phyloP scores from a whole-genome alignment of 2,888 invertebrate genomes.

The Smittia aterrima region DNA sequence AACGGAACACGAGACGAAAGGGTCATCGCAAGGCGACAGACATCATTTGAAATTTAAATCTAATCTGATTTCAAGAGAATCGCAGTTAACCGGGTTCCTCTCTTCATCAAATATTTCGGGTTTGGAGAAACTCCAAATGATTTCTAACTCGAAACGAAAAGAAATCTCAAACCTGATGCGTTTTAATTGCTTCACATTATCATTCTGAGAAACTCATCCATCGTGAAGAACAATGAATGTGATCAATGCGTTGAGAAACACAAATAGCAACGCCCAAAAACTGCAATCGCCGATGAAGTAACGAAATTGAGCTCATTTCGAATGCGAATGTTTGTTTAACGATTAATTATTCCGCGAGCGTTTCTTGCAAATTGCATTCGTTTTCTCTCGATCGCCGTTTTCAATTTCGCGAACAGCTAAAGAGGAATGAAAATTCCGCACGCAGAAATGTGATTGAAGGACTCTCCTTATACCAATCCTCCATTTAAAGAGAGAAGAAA shows the following conservation, averaged over 20 bases:
- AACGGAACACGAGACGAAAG: neutral
- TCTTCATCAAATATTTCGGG: no score
- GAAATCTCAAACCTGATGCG: neutral
- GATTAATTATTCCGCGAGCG: conserved; percentile 34
- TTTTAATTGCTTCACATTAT: conserved; percentile 1
- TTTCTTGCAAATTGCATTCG: neutral
- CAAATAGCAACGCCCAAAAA: conserved; percentile 41
- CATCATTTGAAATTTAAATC: conserved; percentile 22
- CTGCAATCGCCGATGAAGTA: neutral
- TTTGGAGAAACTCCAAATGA: neutral
- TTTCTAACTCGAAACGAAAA: neutral
- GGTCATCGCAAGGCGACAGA: conserved; percentile 19
- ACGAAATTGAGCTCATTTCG: neutral
- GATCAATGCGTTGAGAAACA: conserved; percentile 39
- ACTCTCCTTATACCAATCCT: conserved; percentile 22
- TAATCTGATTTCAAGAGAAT: neutral
- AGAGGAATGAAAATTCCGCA: conserved; percentile 4
- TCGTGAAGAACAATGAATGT: conserved; percentile 26
- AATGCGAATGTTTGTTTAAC: neutral
- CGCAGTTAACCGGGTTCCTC: neutral
- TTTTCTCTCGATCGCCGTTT: conserved; percentile 1
- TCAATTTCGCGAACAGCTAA: neutral
- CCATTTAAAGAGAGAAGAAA: conserved; percentile 27
- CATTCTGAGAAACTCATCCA: neutral
- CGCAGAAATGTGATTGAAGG: conserved; percentile 34